phyloP scores from a whole-genome alignment of 2,797 vertebrate genomes.

The Lacerta bilineata region DNA sequence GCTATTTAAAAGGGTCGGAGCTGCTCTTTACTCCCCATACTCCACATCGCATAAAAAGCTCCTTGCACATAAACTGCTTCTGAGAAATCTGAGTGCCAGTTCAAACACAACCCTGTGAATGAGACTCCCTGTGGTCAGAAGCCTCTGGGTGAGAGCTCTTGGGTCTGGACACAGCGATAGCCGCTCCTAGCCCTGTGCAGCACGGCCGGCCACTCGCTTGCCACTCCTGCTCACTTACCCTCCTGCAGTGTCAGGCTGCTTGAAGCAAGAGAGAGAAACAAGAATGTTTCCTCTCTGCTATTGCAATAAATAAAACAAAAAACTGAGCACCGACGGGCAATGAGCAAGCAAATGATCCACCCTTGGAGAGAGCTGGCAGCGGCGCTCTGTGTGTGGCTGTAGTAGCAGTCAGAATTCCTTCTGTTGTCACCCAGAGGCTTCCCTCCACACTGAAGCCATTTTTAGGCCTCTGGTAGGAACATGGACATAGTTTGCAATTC shows the following conservation, averaged over 20 bases:
- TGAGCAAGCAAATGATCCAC: background rate
- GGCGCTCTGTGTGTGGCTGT: background rate
- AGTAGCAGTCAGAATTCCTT: background rate
- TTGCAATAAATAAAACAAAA: background rate
- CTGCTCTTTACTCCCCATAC: background rate
- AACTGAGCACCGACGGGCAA: background rate
- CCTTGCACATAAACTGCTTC: background rate
- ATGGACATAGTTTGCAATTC: background rate
- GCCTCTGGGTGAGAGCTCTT: background rate
- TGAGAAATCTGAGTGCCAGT: conserved; percentile 15
- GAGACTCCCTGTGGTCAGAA: background rate
- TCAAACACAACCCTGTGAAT: background rate
- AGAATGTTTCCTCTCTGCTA: background rate
- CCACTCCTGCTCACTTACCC: background rate
- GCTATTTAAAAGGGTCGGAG: conserved; percentile 20
- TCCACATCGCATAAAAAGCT: background rate
- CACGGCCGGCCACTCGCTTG: background rate
- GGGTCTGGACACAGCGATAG: background rate
- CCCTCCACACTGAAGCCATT: background rate
- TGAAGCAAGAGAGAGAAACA: background rate
- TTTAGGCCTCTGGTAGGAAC: background rate
- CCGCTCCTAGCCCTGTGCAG: background rate
- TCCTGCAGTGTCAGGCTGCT: background rate
- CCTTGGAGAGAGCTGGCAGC: background rate
- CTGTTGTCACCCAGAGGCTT: background rate